Percentiles rank a stretch among this genome's conserved stretches.
phyloP scores from a whole-genome alignment of 1,140 invertebrate species.

The Neomicropteryx cornuta region DNA sequence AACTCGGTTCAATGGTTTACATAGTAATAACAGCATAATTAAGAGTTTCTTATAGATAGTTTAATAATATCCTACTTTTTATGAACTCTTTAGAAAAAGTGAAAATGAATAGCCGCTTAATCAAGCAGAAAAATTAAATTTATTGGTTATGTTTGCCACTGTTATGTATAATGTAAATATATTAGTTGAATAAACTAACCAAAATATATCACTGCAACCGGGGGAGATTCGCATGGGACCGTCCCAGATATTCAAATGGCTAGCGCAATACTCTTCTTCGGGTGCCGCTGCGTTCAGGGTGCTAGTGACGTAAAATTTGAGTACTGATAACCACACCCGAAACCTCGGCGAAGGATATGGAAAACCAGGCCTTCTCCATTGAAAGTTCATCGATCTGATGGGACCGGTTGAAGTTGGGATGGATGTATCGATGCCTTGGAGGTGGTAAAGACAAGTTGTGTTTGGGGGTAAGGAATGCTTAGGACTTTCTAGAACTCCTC shows the following conservation, averaged over 20 bases:
- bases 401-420: conserved; percentile 43
- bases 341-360: conserved; percentile 52
- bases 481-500: conserved; percentile 67
- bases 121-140: too few relatives aligned
- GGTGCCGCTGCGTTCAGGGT: conserved; percentile 42
- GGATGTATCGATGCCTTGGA: conserved; percentile 51
- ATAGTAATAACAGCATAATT: too few relatives aligned
- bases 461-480: conserved; percentile 72
- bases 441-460: conserved; percentile 76
- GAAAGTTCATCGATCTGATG: conserved; percentile 47
- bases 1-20: too few relatives aligned
- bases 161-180: too few relatives aligned
- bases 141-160: too few relatives aligned
- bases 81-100: too few relatives aligned
- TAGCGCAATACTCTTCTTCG: conserved; percentile 64
- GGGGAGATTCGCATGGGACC: conserved; percentile 64
- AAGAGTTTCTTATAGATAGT: too few relatives aligned
- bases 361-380: conserved; percentile 43
- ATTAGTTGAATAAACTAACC: conserved; percentile 47
- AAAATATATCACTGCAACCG: conserved; percentile 68
- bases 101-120: too few relatives aligned
- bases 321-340: conserved; percentile 75
- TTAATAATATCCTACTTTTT: too few relatives aligned
- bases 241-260: conserved; percentile 73
- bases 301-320: conserved; percentile 70